Evolutionary conservation across 2,797 vertebrate species (phyloP).

Genomic region (Clangula hyemalis): DNA sequence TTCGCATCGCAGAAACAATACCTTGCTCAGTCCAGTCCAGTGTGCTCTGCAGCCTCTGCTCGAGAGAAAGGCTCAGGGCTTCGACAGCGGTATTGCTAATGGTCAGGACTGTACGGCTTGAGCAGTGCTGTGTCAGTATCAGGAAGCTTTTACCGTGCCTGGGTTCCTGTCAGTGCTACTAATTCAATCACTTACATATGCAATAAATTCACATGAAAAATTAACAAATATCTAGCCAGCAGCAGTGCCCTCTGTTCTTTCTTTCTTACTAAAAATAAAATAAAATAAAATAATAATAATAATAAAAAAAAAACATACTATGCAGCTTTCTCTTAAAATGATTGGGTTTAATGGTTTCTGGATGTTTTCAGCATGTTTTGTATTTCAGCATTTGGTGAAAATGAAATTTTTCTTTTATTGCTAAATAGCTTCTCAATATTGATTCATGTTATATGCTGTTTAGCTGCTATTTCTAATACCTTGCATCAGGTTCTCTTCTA

Average conservation of each 20-base stretch:
- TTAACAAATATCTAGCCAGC: conserved; percentile 65
- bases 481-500: not conserved
- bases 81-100: conserved; percentile 5
- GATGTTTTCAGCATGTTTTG: conserved; percentile 22
- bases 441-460: conserved; percentile 49
- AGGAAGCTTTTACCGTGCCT: conserved; percentile 75
- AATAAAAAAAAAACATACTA: no score
- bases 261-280: not conserved
- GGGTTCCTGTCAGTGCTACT: conserved; percentile 73
- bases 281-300: no score
- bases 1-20: not conserved
- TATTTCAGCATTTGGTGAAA: conserved; percentile 59
- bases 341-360: conserved; percentile 10
- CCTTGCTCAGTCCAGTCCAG: not conserved
- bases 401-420: not conserved
- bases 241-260: conserved; percentile 1
- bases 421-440: conserved; percentile 16
- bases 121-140: conserved; percentile 66
- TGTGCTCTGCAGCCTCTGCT: conserved; percentile 13
- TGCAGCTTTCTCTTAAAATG: conserved; percentile 9
- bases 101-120: conserved; percentile 38
- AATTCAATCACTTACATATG: conserved; percentile 72
- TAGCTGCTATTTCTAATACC: not conserved
- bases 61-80: conserved; percentile 9
- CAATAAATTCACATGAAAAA: conserved; percentile 76